Conservation (phyloP, 2,113 vertebrate species). For the Acrocephalus arundinaceus region DNA sequence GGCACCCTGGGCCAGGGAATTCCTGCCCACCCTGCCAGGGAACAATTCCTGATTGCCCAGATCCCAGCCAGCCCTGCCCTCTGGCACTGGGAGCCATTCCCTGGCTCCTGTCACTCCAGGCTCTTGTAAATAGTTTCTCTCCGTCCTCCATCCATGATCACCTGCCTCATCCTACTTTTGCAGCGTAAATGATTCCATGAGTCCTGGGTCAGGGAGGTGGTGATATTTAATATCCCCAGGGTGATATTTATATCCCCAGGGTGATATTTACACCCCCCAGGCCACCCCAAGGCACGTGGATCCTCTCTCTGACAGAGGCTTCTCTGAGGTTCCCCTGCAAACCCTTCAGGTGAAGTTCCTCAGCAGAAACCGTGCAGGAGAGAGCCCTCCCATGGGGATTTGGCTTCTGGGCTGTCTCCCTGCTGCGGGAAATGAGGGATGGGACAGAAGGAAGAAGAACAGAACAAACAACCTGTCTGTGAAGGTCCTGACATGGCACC, state of each 20-base stretch:
- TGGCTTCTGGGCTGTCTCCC: too few relatives aligned
- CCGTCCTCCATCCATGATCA: too few relatives aligned
- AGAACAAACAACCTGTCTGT: not conserved
- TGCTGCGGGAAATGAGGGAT: not conserved
- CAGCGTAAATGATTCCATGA: accelerated
- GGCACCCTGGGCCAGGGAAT: not conserved
- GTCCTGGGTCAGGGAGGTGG: not conserved
- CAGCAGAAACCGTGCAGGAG: not conserved
- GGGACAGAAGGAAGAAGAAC: not conserved
- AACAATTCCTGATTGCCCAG: not conserved
- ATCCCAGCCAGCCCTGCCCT: not conserved
- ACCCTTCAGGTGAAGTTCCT: not conserved
- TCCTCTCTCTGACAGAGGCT: not conserved
- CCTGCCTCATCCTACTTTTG: too few relatives aligned
- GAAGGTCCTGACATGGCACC: not conserved
- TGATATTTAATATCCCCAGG: too few relatives aligned
- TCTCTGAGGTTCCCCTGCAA: not conserved
- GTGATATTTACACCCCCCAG: accelerated
- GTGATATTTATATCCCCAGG: too few relatives aligned
- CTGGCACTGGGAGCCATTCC: not conserved
- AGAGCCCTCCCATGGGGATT: not conserved
- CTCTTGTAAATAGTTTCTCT: not conserved
- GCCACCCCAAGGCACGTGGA: accelerated
- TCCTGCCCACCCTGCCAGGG: not conserved
- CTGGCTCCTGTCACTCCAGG: accelerated